Conservation (phyloP, 2,888 invertebrate genomes). For the Callyntrura guangdongensis region DNA sequence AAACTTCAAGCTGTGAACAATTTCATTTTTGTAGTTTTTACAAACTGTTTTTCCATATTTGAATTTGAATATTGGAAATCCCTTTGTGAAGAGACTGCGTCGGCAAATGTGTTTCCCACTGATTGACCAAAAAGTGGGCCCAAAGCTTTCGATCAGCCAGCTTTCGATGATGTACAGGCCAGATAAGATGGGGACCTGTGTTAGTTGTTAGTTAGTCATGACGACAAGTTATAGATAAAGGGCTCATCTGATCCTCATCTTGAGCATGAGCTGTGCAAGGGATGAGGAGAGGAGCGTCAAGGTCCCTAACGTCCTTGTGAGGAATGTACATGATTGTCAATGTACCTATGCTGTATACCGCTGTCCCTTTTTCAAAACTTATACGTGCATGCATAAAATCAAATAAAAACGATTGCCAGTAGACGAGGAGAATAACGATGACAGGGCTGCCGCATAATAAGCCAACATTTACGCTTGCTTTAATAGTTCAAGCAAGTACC, state of each 20-base stretch:
- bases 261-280: not conserved
- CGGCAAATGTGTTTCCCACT: not conserved
- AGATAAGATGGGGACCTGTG: not conserved
- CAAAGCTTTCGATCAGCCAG: too few relatives aligned
- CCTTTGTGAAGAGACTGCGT: slow-evolving; percentile 9
- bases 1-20: not conserved
- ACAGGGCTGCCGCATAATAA: slow-evolving; percentile 48
- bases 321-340: not conserved
- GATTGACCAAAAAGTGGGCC: too few relatives aligned
- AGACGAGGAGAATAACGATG: slow-evolving; percentile 32
- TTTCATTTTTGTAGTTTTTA: not conserved
- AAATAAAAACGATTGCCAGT: not conserved
- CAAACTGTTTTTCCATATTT: not conserved
- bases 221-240: slow-evolving; percentile 46
- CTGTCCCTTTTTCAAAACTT: not conserved
- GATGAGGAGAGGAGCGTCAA: slow-evolving; percentile 67
- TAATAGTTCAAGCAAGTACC: slow-evolving; percentile 25
- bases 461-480: not conserved
- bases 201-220: not conserved
- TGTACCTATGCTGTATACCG: not conserved
- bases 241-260: slow-evolving; percentile 1
- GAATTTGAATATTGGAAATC: slow-evolving; percentile 37
- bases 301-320: slow-evolving; percentile 63
- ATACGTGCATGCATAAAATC: not conserved
- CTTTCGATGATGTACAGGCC: not conserved